These are phyloP conservation scores for Myoxocephalus aenaeus DNA, from an alignment of 2,797 vertebrate genomes.

Conservation along the genomic window DNA sequence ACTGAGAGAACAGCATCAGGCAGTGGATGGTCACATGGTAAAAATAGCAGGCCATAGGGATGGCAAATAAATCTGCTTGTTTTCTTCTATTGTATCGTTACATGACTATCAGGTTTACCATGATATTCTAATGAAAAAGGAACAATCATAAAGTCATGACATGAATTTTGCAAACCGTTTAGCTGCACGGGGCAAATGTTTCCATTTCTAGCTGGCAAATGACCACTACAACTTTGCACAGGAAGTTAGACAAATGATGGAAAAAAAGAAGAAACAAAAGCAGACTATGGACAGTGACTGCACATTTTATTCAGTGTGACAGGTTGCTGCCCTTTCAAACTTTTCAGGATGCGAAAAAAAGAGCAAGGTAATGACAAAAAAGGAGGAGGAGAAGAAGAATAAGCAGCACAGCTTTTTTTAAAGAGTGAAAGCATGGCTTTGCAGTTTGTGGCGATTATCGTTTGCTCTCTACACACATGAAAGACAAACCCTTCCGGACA, in stretches of 20 bases:
- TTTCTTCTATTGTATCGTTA: not conserved
- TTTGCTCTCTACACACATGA: conserved; percentile 57
- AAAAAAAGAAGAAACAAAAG: conserved; percentile 46
- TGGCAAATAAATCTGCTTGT: not conserved
- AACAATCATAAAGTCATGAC: not conserved
- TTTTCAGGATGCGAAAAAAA: conserved; percentile 64
- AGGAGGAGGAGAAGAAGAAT: conserved; percentile 23
- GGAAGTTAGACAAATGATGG: not conserved
- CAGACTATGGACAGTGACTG: conserved; percentile 68
- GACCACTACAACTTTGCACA: not conserved
- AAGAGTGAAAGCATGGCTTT: conserved; percentile 61
- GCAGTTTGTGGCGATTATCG: conserved; percentile 67
- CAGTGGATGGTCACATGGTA: conserved; percentile 11
- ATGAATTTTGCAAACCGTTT: not conserved
- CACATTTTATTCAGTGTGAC: conserved; percentile 81
- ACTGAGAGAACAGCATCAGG: conserved; percentile 10
- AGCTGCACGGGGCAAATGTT: not conserved
- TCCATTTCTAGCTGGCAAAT: not conserved
- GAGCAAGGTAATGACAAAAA: conserved; percentile 52
- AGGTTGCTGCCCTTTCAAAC: conserved; percentile 74
- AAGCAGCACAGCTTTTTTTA: conserved; percentile 53
- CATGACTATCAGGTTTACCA: not conserved
- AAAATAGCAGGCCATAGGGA: conserved; percentile 29
- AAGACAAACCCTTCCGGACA: conserved; percentile 52
- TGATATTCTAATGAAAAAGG: not conserved